Evolutionary conservation across 2,888 invertebrate species (phyloP).

Genomic region (Cartodere bifasciata): DNA sequence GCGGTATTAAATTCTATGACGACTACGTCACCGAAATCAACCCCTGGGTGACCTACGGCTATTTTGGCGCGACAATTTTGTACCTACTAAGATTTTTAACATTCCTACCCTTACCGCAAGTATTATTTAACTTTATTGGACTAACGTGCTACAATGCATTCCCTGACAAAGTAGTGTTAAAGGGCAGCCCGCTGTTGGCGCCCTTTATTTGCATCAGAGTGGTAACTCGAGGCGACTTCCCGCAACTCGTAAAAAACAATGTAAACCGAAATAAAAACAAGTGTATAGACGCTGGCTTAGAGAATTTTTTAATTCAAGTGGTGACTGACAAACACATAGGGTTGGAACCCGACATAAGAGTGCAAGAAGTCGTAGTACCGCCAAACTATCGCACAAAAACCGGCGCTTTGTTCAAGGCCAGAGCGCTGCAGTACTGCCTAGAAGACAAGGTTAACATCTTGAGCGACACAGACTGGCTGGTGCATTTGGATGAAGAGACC

Average conservation of each 20-base stretch:
- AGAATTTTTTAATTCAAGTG: slow-evolving; percentile 92
- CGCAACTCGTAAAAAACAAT: slow-evolving; percentile 78
- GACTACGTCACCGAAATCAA: slow-evolving; percentile 42
- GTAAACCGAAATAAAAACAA: slow-evolving; percentile 77
- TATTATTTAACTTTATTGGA: slow-evolving; percentile 77
- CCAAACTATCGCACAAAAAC: slow-evolving; percentile 74
- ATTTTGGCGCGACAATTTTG: slow-evolving; percentile 56
- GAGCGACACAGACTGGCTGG: slow-evolving; percentile 86
- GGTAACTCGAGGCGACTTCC: slow-evolving; percentile 89
- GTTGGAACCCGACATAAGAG: slow-evolving; percentile 62
- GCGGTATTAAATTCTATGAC: slow-evolving; percentile 37
- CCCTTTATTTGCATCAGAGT: slow-evolving; percentile 91
- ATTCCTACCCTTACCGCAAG: slow-evolving; percentile 79
- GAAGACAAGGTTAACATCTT: slow-evolving; percentile 80
- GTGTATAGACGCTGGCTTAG: slow-evolving; percentile 79
- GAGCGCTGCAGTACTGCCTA: slow-evolving; percentile 90
- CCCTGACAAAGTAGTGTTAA: slow-evolving; percentile 73
- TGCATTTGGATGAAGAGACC: slow-evolving; percentile 96
- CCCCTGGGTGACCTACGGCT: slow-evolving; percentile 74
- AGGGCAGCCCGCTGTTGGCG: slow-evolving; percentile 81
- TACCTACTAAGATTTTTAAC: slow-evolving; percentile 70
- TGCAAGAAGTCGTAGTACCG: slow-evolving; percentile 84
- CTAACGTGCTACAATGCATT: slow-evolving; percentile 86
- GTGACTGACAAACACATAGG: slow-evolving; percentile 83
- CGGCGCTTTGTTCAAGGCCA: slow-evolving; percentile 86